phyloP scores from a whole-genome alignment of 2,113 vertebrate genomes.

The Scomber colias region DNA sequence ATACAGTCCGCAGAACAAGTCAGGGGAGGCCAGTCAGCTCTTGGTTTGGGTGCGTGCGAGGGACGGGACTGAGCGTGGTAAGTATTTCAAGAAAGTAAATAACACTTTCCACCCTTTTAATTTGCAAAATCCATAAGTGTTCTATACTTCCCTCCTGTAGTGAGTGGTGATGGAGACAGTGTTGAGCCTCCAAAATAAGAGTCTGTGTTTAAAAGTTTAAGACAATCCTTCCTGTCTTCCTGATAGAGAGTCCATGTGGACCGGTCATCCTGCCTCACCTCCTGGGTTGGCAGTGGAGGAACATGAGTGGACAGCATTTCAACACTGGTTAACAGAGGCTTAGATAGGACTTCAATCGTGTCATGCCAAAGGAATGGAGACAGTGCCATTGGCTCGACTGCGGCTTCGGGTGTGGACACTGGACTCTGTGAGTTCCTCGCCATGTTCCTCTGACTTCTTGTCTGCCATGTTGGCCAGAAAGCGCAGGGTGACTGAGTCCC shows the following conservation, averaged over 20 bases:
- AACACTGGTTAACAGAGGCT: constrained; percentile 1
- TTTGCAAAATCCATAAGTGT: constrained; percentile 45
- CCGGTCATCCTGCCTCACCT: constrained; percentile 24
- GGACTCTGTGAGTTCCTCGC: constrained; percentile 91
- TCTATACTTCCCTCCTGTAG: constrained; percentile 25
- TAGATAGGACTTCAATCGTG: background rate
- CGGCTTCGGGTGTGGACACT: constrained; percentile 90
- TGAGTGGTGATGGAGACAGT: constrained; percentile 30
- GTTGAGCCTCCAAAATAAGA: constrained; percentile 39
- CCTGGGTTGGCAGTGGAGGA: constrained; percentile 28
- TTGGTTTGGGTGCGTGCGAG: constrained; percentile 71
- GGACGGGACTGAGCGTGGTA: constrained; percentile 51
- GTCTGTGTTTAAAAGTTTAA: constrained; percentile 38
- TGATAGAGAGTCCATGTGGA: constrained; percentile 28
- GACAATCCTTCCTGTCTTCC: constrained; percentile 38
- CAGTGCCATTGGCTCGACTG: constrained; percentile 92
- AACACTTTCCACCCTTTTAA: constrained; percentile 62
- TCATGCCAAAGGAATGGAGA: constrained; percentile 95
- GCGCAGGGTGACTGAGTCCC: constrained; percentile 95
- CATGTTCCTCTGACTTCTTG: constrained; percentile 93
- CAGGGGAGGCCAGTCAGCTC: constrained; percentile 62
- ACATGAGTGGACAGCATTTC: constrained; percentile 30
- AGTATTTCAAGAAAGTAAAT: constrained; percentile 68
- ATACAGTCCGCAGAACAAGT: constrained; percentile 83
- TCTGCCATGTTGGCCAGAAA: constrained; percentile 95